These are phyloP conservation scores for Clunio marinus DNA, from an alignment of 2,888 invertebrate species.

Conservation along the genomic window DNA sequence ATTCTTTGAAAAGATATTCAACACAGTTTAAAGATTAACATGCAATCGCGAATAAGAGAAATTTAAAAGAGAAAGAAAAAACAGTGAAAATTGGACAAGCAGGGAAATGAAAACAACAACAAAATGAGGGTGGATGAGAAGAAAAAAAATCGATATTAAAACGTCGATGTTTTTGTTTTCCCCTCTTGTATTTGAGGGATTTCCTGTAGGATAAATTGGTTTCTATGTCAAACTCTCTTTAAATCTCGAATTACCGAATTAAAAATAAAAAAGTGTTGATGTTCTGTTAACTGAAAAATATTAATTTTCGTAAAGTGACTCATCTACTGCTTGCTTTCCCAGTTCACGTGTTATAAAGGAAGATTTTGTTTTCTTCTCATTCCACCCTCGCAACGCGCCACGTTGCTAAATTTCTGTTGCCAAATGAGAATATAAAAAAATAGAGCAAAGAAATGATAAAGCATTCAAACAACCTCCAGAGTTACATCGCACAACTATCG, in stretches of 20 bases:
- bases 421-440: no score
- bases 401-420: background rate
- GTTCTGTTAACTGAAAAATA: no score
- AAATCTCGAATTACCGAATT: background rate
- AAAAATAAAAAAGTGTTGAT: no score
- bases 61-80: background rate
- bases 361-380: background rate
- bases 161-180: background rate
- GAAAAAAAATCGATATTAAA: conserved; percentile 24
- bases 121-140: conserved; percentile 26
- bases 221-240: background rate
- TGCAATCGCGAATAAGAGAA: background rate
- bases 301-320: no score
- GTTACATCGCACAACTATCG: no score
- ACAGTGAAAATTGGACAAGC: background rate
- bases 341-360: background rate
- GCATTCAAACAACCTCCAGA: no score
- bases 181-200: background rate
- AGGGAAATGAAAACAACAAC: conserved; percentile 2
- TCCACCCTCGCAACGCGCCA: background rate
- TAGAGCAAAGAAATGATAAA: no score
- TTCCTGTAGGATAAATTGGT: background rate
- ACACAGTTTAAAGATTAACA: conserved; percentile 2
- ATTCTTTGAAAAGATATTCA: background rate
- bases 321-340: no score